Percentiles rank a stretch among this genome's conserved stretches.
phyloP scores from a whole-genome alignment of 2,888 invertebrate species.

The Lasioglossum pauxillum region DNA sequence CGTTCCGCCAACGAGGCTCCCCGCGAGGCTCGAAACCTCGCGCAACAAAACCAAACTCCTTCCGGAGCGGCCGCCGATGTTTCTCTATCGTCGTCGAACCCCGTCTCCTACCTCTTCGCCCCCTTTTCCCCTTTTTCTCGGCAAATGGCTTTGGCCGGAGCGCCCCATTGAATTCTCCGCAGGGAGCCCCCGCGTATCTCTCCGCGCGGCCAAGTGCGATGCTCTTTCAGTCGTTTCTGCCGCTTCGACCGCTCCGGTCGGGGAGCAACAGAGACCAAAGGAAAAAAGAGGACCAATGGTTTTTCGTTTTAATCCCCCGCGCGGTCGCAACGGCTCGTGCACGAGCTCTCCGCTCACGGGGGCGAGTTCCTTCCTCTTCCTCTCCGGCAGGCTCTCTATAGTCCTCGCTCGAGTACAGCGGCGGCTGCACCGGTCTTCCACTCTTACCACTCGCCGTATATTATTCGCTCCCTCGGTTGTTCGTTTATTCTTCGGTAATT shows the following conservation, averaged over 20 bases:
- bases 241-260: constrained; percentile 7
- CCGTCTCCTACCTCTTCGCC: not conserved
- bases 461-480: not conserved
- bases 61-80: constrained; percentile 36
- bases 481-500: not conserved
- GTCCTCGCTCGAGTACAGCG: not conserved
- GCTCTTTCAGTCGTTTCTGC: constrained; percentile 62
- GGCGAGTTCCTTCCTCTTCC: constrained; percentile 62
- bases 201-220: constrained; percentile 51
- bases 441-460: not conserved
- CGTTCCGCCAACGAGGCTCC: not conserved
- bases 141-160: constrained; percentile 54
- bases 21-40: not conserved
- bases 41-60: constrained; percentile 28
- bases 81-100: not conserved
- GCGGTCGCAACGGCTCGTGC: constrained; percentile 65
- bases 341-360: constrained; percentile 51
- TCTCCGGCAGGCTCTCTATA: constrained; percentile 21
- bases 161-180: constrained; percentile 66
- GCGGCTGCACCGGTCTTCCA: not conserved
- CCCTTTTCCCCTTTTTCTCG: constrained; percentile 38
- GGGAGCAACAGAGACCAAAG: constrained; percentile 22
- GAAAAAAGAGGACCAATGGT: constrained; percentile 36
- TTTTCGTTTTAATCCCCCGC: constrained; percentile 73
- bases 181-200: constrained; percentile 56